phyloP scores from a whole-genome alignment of 1,140 invertebrate species.

The Drosophila neocordata region DNA sequence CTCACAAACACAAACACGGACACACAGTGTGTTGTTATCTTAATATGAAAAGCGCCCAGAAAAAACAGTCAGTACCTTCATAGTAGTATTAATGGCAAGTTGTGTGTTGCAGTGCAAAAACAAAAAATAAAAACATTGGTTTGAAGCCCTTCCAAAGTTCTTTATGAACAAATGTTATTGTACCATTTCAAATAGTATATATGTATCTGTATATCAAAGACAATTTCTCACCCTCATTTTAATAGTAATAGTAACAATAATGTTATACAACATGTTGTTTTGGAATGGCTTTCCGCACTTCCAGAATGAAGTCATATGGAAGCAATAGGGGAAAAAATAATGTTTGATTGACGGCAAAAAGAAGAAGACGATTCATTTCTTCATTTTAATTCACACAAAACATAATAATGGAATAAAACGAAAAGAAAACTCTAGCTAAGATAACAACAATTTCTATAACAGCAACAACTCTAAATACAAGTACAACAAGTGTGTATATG shows the following conservation, averaged over 20 bases:
- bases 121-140: no score
- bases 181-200: no score
- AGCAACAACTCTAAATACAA: slow-evolving; percentile 3
- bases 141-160: no score
- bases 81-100: no score
- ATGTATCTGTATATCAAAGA: no score
- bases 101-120: no score
- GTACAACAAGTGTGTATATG: slow-evolving; percentile 1
- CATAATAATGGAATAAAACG: not conserved
- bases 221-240: slow-evolving; percentile 7
- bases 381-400: not conserved
- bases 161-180: no score
- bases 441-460: slow-evolving; percentile 23
- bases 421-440: slow-evolving; percentile 29
- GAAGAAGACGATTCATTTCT: no score
- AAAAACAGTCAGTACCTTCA: no score
- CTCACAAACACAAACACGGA: no score
- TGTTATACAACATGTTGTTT: slow-evolving; percentile 2
- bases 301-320: slow-evolving; percentile 5
- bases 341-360: slow-evolving; percentile 38
- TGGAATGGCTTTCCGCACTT: not conserved
- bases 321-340: not conserved
- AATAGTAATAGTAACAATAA: not conserved
- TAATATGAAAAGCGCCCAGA: no score
- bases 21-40: no score